A percentile compares a stretch with the other conserved stretches of the same genome.
These are phyloP conservation scores for Synanthedon vespiformis DNA, from an alignment of 2,888 invertebrate species.

Conservation along the genomic window DNA sequence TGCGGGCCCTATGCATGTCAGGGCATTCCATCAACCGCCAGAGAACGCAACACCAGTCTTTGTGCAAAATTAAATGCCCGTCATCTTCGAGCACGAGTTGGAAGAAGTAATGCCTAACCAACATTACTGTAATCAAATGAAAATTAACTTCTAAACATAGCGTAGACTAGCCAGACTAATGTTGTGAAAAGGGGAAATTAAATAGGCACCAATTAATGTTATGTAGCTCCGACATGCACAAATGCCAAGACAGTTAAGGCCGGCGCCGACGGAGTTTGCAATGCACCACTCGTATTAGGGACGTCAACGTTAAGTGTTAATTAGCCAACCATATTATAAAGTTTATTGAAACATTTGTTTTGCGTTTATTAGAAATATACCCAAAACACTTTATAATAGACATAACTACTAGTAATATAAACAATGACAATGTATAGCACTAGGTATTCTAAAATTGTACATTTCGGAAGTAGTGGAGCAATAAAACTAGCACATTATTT, in stretches of 20 bases:
- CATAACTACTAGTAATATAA: too few species aligned
- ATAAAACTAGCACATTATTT: too few species aligned
- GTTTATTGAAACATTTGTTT: slow-evolving; percentile 43
- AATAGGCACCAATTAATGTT: not conserved
- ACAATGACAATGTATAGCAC: too few species aligned
- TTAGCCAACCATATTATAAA: slow-evolving; percentile 34
- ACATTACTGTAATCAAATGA: too few species aligned
- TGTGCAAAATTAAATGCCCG: too few species aligned
- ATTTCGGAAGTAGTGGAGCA: too few species aligned
- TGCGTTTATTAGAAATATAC: slow-evolving; percentile 6
- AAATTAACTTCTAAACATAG: too few species aligned
- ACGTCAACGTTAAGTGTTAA: slow-evolving; percentile 64
- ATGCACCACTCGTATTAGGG: slow-evolving; percentile 61
- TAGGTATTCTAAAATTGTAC: too few species aligned
- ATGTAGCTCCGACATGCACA: slow-evolving; percentile 22
- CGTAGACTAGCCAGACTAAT: slow-evolving; percentile 4
- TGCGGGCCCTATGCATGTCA: slow-evolving; percentile 50
- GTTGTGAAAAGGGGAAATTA: not conserved
- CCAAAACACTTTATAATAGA: too few species aligned
- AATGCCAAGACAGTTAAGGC: slow-evolving; percentile 60
- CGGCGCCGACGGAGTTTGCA: slow-evolving; percentile 58
- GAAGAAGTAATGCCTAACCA: too few species aligned
- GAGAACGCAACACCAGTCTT: slow-evolving; percentile 8
- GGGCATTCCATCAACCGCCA: slow-evolving; percentile 41
- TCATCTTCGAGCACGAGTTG: too few species aligned